Conservation (phyloP, 2,888 invertebrate genomes). For the Gortyna flavago region DNA sequence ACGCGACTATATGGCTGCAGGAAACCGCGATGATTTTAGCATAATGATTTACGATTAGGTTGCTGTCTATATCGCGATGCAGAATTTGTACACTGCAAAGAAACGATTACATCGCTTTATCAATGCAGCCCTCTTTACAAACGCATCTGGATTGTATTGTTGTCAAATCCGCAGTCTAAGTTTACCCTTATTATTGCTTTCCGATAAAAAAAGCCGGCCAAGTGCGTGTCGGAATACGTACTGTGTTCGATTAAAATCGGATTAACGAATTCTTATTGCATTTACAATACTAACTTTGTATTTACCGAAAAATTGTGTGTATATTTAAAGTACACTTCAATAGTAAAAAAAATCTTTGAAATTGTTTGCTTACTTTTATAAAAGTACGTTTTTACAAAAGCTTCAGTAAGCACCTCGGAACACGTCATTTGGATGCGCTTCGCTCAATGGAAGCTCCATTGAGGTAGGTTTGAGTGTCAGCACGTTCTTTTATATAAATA, state of each 20-base stretch:
- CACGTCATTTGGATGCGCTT: conserved; percentile 50
- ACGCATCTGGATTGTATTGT: conserved; percentile 12
- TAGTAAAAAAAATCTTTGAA: conserved; percentile 18
- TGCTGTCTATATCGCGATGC: background rate
- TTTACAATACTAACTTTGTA: conserved; percentile 9
- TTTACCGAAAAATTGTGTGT: background rate
- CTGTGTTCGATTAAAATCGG: background rate
- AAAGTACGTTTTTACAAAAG: conserved; percentile 31
- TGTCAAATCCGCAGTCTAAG: conserved; percentile 14
- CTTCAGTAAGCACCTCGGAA: conserved; percentile 36
- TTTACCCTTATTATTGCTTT: conserved; percentile 17
- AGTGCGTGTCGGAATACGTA: conserved; percentile 9
- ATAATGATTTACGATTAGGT: background rate
- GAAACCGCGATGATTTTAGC: conserved; percentile 13
- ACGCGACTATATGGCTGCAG: conserved; percentile 24
- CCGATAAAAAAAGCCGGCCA: conserved; percentile 18
- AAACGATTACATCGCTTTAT: background rate
- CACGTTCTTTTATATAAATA: conserved; percentile 33
- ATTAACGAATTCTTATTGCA: conserved; percentile 23
- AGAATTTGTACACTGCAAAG: background rate
- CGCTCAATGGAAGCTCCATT: conserved; percentile 58
- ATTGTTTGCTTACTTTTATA: conserved; percentile 24
- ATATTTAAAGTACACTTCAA: background rate
- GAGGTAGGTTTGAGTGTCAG: conserved; percentile 61
- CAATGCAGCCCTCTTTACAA: background rate